Conservation (phyloP, 2,888 invertebrate genomes). For the Hartigia nigra region DNA sequence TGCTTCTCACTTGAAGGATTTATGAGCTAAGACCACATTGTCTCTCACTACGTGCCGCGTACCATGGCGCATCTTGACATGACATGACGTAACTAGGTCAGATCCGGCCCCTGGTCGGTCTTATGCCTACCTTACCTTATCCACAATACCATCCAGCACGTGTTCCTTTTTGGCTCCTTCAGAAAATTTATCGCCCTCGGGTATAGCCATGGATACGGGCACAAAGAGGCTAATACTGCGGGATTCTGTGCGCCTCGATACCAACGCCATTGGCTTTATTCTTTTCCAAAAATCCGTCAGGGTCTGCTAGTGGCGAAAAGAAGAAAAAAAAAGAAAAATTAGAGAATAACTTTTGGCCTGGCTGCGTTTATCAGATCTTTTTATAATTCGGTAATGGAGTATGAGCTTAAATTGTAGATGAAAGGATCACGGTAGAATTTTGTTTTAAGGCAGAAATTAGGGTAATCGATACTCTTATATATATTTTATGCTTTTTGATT, state of each 20-base stretch:
- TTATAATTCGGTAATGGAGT: not conserved
- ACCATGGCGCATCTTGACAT: constrained; percentile 46
- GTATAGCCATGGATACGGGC: constrained; percentile 33
- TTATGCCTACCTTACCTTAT: constrained; percentile 39
- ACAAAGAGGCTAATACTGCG: constrained; percentile 44
- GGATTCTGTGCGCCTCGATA: constrained; percentile 45
- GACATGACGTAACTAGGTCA: constrained; percentile 57
- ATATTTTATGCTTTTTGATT: not conserved
- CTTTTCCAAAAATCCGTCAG: constrained; percentile 32
- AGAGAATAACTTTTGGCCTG: constrained; percentile 34
- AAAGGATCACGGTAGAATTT: not conserved
- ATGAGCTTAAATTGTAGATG: not conserved
- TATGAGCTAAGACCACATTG: constrained; percentile 55
- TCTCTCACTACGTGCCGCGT: constrained; percentile 43
- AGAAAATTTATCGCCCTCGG: constrained; percentile 52
- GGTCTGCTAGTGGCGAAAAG: not conserved
- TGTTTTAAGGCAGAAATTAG: not conserved
- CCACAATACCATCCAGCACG: constrained; percentile 28
- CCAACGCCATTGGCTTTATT: constrained; percentile 25
- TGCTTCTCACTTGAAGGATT: constrained; percentile 51
- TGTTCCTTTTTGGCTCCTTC: constrained; percentile 25
- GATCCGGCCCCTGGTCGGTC: constrained; percentile 37
- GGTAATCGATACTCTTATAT: not conserved
- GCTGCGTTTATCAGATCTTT: constrained; percentile 26
- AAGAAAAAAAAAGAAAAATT: not conserved